Evolutionary conservation across 2,113 vertebrate species (phyloP).

Genomic region (Chlamydotis undulata): DNA sequence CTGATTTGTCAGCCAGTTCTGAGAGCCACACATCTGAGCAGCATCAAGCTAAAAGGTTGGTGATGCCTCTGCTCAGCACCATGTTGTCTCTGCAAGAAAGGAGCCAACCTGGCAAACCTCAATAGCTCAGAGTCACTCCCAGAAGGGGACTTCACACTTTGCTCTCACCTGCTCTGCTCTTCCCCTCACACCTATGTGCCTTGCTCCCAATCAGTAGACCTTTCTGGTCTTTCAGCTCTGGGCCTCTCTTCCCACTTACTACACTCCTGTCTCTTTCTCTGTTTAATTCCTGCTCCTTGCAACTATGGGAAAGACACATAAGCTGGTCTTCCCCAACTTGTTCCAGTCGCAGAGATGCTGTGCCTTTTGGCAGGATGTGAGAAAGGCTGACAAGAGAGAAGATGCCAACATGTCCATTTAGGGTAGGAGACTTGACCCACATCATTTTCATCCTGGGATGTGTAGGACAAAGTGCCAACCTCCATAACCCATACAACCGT

Average conservation of each 20-base stretch:
- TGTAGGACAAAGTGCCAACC: fast-evolving
- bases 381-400: not conserved
- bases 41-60: not conserved
- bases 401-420: not conserved
- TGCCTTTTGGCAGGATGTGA: not conserved
- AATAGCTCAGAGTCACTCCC: not conserved
- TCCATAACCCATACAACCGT: no score
- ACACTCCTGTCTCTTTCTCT: not conserved
- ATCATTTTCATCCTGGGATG: not conserved
- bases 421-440: not conserved
- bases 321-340: not conserved
- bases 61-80: not conserved
- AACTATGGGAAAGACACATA: not conserved
- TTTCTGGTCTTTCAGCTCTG: not conserved
- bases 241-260: not conserved
- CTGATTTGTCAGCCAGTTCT: not conserved
- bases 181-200: not conserved
- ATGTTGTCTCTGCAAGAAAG: not conserved
- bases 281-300: not conserved
- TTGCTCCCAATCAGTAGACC: not conserved
- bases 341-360: no score
- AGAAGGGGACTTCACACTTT: not conserved
- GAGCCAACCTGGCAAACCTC: not conserved
- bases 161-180: not conserved
- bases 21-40: not conserved